Base-by-base conservation (phyloP, 1,140 invertebrate genomes). In the Drosophila persimilis region DNA sequence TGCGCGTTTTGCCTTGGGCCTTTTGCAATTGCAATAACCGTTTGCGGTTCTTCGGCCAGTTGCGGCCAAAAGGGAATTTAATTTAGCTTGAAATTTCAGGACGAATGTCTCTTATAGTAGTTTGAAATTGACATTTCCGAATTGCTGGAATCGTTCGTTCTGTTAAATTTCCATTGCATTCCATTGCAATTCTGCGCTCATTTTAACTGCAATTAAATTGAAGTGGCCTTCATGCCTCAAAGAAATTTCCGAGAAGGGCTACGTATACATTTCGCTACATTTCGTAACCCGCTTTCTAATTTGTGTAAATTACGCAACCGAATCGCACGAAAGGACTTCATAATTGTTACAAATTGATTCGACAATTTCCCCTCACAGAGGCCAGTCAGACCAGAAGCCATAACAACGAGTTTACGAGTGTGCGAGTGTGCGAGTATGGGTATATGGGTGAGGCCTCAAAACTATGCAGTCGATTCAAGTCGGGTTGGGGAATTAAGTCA, bases 11-110 rank as follows among this genome's bases (percentile, higher is more conserved):
- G 7, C 47, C 31, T 22, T 31, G 17, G 29, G 57, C 51, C 73
- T 61, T 75, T 63, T 73, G 67, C 76, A 80, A 84, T 80, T 80
- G 80, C 81, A 84, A 84, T 85, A 80, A 85, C 77, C 77, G 66
- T 80, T 86, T 39, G 80, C 73, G 81, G 80, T 77, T 55, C 50
- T 45, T 69, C 45, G 72, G 39, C 41, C 24, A 55, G 43, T 26
- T 35, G 58, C 72, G 54, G 41, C 79, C 76, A 85, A 76, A 53
- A 77, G 52, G 80, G 80, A 84, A 84, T 84, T 84, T 86, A 80
- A 84, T 84, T 84, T 80, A 69, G 77, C 80, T 51, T 65, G 62
- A 79, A 75, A 69, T 83, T 81, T 20, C 1, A 8, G 2, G 2
- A 15, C 24, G 44, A 50, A 59, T 71, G n/a, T 45, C 17, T 9